Base-by-base conservation (phyloP, 2,797 vertebrate species). In the Oryzias dopingdopingensis region DNA sequence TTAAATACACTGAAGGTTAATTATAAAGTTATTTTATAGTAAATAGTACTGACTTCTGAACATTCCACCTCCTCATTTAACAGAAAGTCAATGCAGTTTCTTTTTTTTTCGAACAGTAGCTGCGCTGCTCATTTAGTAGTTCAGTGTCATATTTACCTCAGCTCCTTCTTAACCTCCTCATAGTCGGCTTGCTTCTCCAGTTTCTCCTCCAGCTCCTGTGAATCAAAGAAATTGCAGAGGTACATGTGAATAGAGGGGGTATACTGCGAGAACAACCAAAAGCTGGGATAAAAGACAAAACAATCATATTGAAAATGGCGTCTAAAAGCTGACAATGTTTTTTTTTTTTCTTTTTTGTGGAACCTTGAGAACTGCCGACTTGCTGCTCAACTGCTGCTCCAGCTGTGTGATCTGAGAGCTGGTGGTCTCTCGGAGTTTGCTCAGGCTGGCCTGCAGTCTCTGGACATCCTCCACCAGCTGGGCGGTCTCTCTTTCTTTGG, bases 101-200 rank as follows among this genome's bases (percentile, higher is more conserved):
- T 37, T 7, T 32, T 10, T 10, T 22, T 22, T 22, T 22, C 20
- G 20, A 22, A 32, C 29, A 32, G 29, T 32, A 7, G 32, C 12
- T 37, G 32, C 0, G 3, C 10, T 26, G 41, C 14, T 43, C 40
- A 41, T 2, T 26, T n/a, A 2, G 14, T 7, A 46, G 42, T 50
- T 41, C 4, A 15, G 37, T 22, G 24, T 22, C 60, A 68, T 58
- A 85, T 93, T 94, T 88, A 99, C 97, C 94, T 97, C 77, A 99
- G 82, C 85, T 99, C 97, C 86, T 98, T 98, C 91, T 99, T 99
- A 83, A 99, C 93, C 83, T 99, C 97, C 79, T 98, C 97, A 85
- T 98, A 99, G 88, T 99, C 96, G 23, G 93, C 92, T 90, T 98
- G 96, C 59, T 92, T 93, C 87, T 96, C 94, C 82, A 99, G 88